A percentile compares a stretch with the other conserved stretches of the same genome.
These are phyloP conservation scores for Sylvia borin DNA, from an alignment of 2,797 vertebrate genomes.

Conservation along the genomic window DNA sequence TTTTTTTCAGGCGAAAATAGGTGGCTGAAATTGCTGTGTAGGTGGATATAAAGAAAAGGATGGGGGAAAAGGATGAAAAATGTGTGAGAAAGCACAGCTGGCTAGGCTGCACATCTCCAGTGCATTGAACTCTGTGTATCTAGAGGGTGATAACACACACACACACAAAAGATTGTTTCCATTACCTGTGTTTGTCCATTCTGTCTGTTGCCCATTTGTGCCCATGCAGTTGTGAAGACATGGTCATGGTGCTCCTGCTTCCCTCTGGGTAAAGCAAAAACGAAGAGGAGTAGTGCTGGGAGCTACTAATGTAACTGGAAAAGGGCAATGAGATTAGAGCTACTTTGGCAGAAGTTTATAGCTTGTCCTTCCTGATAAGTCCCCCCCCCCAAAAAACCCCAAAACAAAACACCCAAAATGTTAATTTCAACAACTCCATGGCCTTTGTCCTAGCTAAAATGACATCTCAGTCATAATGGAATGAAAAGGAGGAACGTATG, in stretches of 20 bases:
- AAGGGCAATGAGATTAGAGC: background rate
- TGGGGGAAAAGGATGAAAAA: background rate
- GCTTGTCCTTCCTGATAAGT: background rate
- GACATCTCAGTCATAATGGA: background rate
- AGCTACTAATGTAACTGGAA: background rate
- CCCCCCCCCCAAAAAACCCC: background rate
- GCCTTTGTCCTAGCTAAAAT: background rate
- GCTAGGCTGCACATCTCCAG: background rate
- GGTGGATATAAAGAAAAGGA: background rate
- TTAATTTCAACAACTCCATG: background rate
- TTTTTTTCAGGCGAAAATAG: background rate
- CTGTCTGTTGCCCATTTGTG: background rate
- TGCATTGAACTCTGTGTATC: background rate
- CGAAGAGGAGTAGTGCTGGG: background rate
- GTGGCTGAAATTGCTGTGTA: background rate
- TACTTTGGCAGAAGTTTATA: background rate
- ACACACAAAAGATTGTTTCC: background rate
- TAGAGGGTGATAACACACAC: background rate
- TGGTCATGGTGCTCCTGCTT: background rate
- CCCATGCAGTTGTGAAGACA: background rate
- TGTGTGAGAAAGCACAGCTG: background rate
- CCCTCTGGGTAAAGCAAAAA: background rate
- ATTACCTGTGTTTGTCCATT: background rate
- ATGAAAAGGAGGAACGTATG: background rate
- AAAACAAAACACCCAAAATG: accelerated